Conservation (phyloP, 2,797 vertebrate genomes). For the Gymnodraco acuticeps region DNA sequence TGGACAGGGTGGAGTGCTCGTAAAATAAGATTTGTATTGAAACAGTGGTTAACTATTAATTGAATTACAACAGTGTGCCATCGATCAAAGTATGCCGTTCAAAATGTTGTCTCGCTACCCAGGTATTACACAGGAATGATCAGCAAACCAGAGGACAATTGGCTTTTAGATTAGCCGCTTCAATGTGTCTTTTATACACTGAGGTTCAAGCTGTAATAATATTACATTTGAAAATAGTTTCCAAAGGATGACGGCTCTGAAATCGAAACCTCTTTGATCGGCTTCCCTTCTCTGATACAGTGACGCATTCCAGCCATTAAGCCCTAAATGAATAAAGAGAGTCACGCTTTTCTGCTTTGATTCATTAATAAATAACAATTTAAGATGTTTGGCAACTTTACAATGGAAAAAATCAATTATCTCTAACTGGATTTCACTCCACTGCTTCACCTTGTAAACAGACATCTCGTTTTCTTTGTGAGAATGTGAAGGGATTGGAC, state of each 20-base stretch:
- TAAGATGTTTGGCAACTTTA: neutral
- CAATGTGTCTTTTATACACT: neutral
- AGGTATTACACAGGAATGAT: neutral
- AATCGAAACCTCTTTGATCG: neutral
- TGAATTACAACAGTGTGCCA: neutral
- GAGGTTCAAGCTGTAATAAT: neutral
- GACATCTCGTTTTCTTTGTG: neutral
- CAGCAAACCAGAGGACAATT: neutral
- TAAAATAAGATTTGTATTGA: neutral
- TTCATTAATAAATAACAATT: constrained; percentile 6
- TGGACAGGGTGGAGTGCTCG: neutral
- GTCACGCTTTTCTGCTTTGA: neutral
- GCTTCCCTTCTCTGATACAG: neutral
- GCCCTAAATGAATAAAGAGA: neutral
- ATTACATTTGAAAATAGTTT: neutral
- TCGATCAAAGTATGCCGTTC: neutral
- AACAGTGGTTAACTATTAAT: constrained; percentile 40
- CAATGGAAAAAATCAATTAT: neutral
- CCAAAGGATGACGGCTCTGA: neutral
- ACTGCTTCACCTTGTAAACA: neutral
- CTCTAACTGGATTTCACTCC: neutral
- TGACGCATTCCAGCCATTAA: neutral
- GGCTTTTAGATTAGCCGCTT: neutral
- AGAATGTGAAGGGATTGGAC: neutral
- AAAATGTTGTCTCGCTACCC: neutral